Evolutionary conservation across 2,797 vertebrate genomes (phyloP).

Genomic region (Lepidocolaptes lacrymiger): DNA sequence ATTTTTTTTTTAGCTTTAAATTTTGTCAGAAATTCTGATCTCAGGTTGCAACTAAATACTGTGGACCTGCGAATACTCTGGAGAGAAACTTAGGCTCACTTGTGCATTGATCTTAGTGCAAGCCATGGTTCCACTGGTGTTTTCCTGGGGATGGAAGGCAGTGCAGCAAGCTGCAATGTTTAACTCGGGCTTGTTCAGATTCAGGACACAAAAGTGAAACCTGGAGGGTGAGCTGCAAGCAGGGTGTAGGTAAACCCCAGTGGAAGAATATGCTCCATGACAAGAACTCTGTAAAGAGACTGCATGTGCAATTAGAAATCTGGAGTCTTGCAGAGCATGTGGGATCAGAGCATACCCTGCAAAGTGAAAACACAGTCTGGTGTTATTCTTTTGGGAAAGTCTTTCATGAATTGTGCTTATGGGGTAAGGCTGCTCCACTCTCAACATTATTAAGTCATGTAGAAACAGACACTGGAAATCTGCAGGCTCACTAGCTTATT

Average conservation of each 20-base stretch:
- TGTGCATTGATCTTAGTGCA: not conserved
- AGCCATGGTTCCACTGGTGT: fast-evolving
- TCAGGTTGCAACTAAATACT: not conserved
- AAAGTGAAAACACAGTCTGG: not conserved
- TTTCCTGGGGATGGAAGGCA: not conserved
- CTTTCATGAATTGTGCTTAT: not conserved
- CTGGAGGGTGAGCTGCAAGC: not conserved
- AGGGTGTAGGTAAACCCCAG: not conserved
- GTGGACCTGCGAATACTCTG: not conserved
- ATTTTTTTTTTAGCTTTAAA: not conserved
- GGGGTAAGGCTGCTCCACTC: not conserved
- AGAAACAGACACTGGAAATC: not conserved
- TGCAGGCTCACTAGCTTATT: not conserved
- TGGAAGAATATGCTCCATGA: not conserved
- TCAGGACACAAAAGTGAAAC: not conserved
- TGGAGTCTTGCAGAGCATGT: fast-evolving
- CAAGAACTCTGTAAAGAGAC: not conserved
- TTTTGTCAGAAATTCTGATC: not conserved
- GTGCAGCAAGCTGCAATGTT: fast-evolving
- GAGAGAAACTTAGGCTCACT: not conserved
- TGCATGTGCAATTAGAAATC: fast-evolving
- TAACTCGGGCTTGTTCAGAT: fast-evolving
- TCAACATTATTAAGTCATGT: not conserved
- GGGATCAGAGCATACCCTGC: not conserved
- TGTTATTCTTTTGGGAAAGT: not conserved